Conservation (phyloP, 2,888 invertebrate species). For the Uropetala carovei region DNA sequence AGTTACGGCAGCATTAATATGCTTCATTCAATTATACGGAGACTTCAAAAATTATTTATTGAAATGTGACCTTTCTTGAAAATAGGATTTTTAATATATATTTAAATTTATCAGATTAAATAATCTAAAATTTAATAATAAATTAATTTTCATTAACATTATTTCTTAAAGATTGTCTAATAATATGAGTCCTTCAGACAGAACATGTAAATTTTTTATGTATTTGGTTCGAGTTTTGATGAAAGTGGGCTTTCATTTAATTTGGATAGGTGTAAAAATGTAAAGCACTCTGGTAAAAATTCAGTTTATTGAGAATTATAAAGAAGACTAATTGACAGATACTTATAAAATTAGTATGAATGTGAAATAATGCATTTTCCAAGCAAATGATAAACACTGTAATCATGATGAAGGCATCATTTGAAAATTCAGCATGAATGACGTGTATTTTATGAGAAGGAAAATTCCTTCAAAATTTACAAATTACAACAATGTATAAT, state of each 20-base stretch:
- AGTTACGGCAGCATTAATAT: too few relatives aligned
- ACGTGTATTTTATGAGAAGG: slow-evolving; percentile 59
- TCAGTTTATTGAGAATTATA: slow-evolving; percentile 61
- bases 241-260: neutral
- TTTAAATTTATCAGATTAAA: too few relatives aligned
- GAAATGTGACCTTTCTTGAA: too few relatives aligned
- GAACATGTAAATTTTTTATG: neutral
- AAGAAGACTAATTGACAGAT: slow-evolving; percentile 61
- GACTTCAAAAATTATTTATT: too few relatives aligned
- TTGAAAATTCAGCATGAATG: slow-evolving; percentile 59
- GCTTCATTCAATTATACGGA: too few relatives aligned
- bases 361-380: slow-evolving; percentile 63
- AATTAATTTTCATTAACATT: too few relatives aligned
- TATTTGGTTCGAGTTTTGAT: neutral
- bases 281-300: slow-evolving; percentile 47
- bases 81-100: too few relatives aligned
- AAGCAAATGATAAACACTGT: slow-evolving; percentile 63
- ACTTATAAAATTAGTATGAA: slow-evolving; percentile 63
- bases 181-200: too few relatives aligned
- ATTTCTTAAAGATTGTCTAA: too few relatives aligned
- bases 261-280: slow-evolving; percentile 35
- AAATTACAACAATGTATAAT: slow-evolving; percentile 56
- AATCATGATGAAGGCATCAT: slow-evolving; percentile 55
- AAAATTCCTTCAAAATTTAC: slow-evolving; percentile 59
- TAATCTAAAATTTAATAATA: too few relatives aligned